Conservation (phyloP, 2,113 vertebrate species). For the Salvelinus alpinus region DNA sequence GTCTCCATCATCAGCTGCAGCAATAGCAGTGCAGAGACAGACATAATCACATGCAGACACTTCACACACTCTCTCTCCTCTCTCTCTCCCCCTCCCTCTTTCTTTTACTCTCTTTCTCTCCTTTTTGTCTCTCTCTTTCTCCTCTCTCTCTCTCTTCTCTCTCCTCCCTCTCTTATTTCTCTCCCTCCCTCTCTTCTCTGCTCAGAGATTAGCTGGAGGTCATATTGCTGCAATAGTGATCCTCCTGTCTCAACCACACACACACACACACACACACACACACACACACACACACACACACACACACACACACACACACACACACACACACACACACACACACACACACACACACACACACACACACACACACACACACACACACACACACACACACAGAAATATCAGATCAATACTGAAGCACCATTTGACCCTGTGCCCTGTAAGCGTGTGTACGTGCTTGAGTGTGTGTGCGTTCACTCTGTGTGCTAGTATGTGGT, state of each 20-base stretch:
- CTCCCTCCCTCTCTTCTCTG: background rate
- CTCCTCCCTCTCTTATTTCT: too few relatives aligned
- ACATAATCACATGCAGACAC: background rate
- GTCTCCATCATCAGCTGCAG: background rate
- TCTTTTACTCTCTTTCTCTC: background rate
- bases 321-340: conserved; percentile 6
- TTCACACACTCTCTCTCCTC: background rate
- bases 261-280: too few relatives aligned
- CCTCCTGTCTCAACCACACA: background rate
- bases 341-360: conserved; percentile 14
- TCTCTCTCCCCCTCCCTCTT: background rate
- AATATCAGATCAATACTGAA: conserved; percentile 11
- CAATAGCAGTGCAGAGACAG: background rate
- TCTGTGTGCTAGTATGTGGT: background rate
- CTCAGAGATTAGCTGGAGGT: conserved; percentile 44
- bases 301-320: conserved; percentile 14
- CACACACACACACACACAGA: conserved; percentile 20
- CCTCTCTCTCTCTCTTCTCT: too few relatives aligned
- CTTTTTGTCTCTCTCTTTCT: background rate
- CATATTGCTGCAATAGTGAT: conserved; percentile 22
- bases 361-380: background rate
- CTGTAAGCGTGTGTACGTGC: conserved; percentile 5
- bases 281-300: conserved; percentile 7
- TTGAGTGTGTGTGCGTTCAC: background rate
- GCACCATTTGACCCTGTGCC: conserved; percentile 34